A percentile compares a stretch with the other conserved stretches of the same genome.
Conservation (phyloP, 2,888 invertebrate genomes). For the Trachelus iudaicus region DNA sequence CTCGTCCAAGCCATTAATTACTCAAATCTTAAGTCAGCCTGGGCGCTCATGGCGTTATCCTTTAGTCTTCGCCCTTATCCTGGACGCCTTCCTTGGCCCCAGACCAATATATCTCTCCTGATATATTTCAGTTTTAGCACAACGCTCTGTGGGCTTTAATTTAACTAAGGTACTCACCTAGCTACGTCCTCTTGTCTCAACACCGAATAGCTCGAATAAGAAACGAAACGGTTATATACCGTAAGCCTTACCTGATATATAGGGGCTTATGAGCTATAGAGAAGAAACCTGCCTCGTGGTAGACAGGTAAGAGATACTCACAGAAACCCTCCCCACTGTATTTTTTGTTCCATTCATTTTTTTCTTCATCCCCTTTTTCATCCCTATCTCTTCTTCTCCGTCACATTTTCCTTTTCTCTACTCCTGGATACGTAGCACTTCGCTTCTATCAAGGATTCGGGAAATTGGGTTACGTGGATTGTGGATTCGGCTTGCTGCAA, state of each 20-base stretch:
- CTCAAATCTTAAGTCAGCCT: conserved; percentile 34
- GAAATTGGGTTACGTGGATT: conserved; percentile 3
- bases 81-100: conserved; percentile 26
- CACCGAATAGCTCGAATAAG: conserved; percentile 27
- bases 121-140: conserved; percentile 49
- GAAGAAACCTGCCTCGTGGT: conserved; percentile 37
- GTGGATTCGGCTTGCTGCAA: neutral
- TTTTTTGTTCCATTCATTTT: conserved; percentile 17
- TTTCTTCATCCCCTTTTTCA: neutral
- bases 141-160: conserved; percentile 41
- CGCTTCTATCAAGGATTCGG: neutral
- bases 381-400: neutral
- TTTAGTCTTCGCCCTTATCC: conserved; percentile 34
- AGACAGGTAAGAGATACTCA: conserved; percentile 20
- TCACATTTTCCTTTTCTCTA: neutral
- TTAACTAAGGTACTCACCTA: conserved; percentile 38
- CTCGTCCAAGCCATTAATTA: conserved; percentile 35
- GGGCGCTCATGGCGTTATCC: conserved; percentile 17
- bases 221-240: conserved; percentile 46
- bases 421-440: neutral
- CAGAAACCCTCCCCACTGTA: neutral
- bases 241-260: conserved; percentile 48
- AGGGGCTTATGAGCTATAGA: conserved; percentile 38
- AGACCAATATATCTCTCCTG: conserved; percentile 47
- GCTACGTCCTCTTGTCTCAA: conserved; percentile 8